phyloP scores from a whole-genome alignment of 2,888 invertebrate genomes.

The Eremobia ochroleuca region DNA sequence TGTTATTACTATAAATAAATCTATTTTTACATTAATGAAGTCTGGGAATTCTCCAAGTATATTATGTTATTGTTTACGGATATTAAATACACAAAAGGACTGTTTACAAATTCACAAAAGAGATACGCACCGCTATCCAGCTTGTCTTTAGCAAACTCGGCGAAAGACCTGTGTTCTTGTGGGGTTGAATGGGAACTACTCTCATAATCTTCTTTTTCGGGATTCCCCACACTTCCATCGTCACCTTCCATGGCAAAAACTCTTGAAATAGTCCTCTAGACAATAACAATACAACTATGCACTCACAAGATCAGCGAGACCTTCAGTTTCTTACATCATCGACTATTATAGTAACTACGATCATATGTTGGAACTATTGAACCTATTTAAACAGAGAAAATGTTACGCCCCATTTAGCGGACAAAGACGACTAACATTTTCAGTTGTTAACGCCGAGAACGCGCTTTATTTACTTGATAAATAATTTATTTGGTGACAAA shows the following conservation, averaged over 20 bases:
- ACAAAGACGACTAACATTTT: slow-evolving; percentile 46
- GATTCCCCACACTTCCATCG: slow-evolving; percentile 77
- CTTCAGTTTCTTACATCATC: slow-evolving; percentile 90
- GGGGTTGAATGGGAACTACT: slow-evolving; percentile 88
- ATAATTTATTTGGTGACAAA: slow-evolving; percentile 70
- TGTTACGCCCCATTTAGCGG: slow-evolving; percentile 28
- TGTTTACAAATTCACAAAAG: slow-evolving; percentile 27
- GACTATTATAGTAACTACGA: slow-evolving; percentile 78
- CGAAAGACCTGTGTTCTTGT: slow-evolving; percentile 87
- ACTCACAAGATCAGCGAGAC: slow-evolving; percentile 75
- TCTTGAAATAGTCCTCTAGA: slow-evolving; percentile 65
- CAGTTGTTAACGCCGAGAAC: slow-evolving; percentile 29
- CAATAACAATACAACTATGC: slow-evolving; percentile 77
- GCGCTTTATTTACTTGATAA: slow-evolving; percentile 71
- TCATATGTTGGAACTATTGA: slow-evolving; percentile 40
- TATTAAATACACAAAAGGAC: not conserved
- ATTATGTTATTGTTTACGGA: not conserved
- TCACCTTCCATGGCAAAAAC: slow-evolving; percentile 83
- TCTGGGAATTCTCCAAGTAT: not conserved
- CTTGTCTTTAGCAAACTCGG: slow-evolving; percentile 89
- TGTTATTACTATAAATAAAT: not conserved
- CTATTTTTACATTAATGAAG: not conserved
- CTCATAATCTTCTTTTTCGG: slow-evolving; percentile 85
- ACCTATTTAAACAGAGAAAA: slow-evolving; percentile 34
- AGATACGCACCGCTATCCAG: slow-evolving; percentile 85